Conservation (phyloP, 1,140 invertebrate genomes). For the Zaprionus davidi region DNA sequence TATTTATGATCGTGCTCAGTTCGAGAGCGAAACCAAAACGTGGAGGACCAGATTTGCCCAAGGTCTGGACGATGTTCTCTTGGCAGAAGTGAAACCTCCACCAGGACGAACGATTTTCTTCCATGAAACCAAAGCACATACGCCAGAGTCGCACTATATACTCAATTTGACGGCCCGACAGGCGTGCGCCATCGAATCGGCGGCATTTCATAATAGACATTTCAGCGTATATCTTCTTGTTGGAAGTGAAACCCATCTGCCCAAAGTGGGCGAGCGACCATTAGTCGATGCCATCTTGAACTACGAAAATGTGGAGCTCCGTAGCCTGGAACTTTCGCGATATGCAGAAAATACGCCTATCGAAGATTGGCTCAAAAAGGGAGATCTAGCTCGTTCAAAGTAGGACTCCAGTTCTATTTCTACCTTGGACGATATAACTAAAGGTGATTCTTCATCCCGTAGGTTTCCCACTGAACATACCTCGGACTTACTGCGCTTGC, state of each 20-base stretch:
- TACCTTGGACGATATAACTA: not conserved
- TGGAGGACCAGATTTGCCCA: not conserved
- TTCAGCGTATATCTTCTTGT: conserved; percentile 86
- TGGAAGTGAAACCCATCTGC: conserved; percentile 70
- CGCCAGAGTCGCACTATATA: conserved; percentile 3
- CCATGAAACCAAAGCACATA: conserved; percentile 85
- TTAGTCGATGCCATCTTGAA: conserved; percentile 82
- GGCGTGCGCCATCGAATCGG: conserved; percentile 89
- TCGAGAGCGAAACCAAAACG: not conserved
- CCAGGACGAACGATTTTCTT: conserved; percentile 86
- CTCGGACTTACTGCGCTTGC: conserved; percentile 85
- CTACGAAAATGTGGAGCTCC: conserved; percentile 87
- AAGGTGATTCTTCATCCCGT: not conserved
- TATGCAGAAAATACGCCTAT: conserved; percentile 87
- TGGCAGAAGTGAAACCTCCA: conserved; percentile 60
- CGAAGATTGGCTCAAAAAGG: conserved; percentile 86
- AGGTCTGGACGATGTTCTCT: conserved; percentile 63
- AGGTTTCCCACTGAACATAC: conserved; percentile 16
- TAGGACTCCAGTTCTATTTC: conserved; percentile 54
- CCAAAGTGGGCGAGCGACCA: conserved; percentile 38
- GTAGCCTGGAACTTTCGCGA: conserved; percentile 85
- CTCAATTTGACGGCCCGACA: conserved; percentile 85
- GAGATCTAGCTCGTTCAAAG: conserved; percentile 85
- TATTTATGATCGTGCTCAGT: not conserved
- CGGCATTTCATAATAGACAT: conserved; percentile 86